Conservation (phyloP, 2,797 vertebrate species). For the Lutjanus argentimaculatus region DNA sequence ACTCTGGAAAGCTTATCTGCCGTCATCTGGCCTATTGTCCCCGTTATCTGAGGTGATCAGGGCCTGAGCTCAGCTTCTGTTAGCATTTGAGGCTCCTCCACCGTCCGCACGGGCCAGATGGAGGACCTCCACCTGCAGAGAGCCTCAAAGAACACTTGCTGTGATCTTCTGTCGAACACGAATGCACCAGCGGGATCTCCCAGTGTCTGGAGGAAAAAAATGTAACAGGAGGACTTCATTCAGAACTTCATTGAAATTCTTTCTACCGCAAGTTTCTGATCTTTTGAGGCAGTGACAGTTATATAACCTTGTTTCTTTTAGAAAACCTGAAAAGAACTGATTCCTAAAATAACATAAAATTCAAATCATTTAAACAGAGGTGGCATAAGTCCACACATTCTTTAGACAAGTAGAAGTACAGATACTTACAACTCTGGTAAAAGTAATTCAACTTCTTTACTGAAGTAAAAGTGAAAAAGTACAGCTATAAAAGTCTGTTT, state of each 20-base stretch:
- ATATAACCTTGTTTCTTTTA: slow-evolving; percentile 16
- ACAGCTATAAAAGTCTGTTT: no score
- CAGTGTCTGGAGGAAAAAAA: slow-evolving; percentile 36
- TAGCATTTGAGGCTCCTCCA: slow-evolving; percentile 45
- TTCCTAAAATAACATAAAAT: slow-evolving; percentile 1
- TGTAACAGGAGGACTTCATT: slow-evolving; percentile 25
- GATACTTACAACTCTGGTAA: no score
- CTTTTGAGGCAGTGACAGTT: background rate
- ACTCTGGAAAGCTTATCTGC: slow-evolving; percentile 76
- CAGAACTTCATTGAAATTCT: slow-evolving; percentile 17
- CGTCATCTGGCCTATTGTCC: slow-evolving; percentile 82
- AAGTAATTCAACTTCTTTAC: no score
- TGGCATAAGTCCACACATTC: no score
- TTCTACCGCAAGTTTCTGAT: background rate
- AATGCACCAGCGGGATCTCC: slow-evolving; percentile 46
- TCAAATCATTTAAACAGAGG: no score
- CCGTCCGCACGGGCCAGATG: slow-evolving; percentile 77
- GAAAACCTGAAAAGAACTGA: slow-evolving; percentile 18
- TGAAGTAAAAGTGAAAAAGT: no score
- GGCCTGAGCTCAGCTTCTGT: slow-evolving; percentile 61
- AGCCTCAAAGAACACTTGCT: slow-evolving; percentile 72
- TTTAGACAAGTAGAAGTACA: no score
- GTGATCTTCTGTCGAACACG: slow-evolving; percentile 71
- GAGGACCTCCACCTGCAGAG: slow-evolving; percentile 74
- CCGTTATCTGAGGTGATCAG: slow-evolving; percentile 80